phyloP scores from a whole-genome alignment of 2,888 invertebrate genomes.

The Smittia aterrima region DNA sequence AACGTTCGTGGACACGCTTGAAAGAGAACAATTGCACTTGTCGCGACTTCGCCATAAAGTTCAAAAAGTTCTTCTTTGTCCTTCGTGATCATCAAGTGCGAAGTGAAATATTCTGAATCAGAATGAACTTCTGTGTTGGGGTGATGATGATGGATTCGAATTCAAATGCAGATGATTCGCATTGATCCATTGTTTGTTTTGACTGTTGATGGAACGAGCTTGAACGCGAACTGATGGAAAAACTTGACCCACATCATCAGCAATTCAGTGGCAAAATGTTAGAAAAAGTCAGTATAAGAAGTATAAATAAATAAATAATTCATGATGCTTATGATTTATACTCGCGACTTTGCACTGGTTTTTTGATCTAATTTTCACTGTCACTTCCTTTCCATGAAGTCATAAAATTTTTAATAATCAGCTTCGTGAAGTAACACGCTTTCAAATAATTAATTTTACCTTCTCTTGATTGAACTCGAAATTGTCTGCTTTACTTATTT shows the following conservation, averaged over 20 bases:
- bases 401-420: too few species aligned
- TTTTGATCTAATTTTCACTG: too few species aligned
- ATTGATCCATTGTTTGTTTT: neutral
- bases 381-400: too few species aligned
- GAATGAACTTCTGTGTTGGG: neutral
- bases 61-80: neutral
- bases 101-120: neutral
- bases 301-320: slow-evolving; percentile 29
- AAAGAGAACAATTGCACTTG: neutral
- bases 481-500: neutral
- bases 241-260: slow-evolving; percentile 36
- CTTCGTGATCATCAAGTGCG: slow-evolving; percentile 25
- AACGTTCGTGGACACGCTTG: neutral
- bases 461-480: neutral
- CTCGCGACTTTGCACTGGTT: too few species aligned
- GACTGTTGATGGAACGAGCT: neutral
- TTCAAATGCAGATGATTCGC: neutral
- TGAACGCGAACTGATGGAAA: neutral
- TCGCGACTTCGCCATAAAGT: neutral
- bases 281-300: too few species aligned
- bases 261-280: neutral
- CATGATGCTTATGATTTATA: neutral
- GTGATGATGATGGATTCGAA: slow-evolving; percentile 12
- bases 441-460: too few species aligned
- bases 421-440: too few species aligned